These are phyloP conservation scores for Neocloeon triangulifer DNA, from an alignment of 1,140 invertebrate species.

Conservation along the genomic window DNA sequence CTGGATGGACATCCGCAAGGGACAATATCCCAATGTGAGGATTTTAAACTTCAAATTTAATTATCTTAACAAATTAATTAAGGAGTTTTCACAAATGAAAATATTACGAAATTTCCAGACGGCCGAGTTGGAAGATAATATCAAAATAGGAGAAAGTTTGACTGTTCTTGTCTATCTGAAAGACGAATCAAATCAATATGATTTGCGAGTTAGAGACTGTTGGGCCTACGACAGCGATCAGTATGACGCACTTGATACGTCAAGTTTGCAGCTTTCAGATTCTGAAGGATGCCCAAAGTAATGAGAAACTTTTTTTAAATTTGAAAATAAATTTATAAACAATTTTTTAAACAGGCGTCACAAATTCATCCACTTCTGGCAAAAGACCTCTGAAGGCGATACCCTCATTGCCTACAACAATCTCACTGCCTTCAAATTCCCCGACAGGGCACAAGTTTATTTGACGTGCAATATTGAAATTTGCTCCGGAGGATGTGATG, in stretches of 20 bases:
- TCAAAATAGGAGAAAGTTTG: constrained; percentile 44
- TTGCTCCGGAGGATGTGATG: constrained; percentile 16
- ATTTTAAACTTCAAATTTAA: constrained; percentile 1
- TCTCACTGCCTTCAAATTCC: constrained; percentile 48
- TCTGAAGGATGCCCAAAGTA: constrained; percentile 38
- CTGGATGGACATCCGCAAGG: constrained; percentile 56
- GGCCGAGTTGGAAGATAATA: constrained; percentile 28
- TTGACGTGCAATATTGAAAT: constrained; percentile 48
- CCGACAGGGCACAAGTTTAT: constrained; percentile 42
- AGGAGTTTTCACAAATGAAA: not conserved
- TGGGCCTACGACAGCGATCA: constrained; percentile 44
- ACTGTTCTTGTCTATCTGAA: constrained; percentile 44
- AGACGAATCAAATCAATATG: constrained; percentile 34
- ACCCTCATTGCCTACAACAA: constrained; percentile 39
- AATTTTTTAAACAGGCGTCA: constrained; percentile 25
- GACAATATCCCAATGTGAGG: constrained; percentile 39
- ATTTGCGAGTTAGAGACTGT: constrained; percentile 43
- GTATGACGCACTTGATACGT: constrained; percentile 30
- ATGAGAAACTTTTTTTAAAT: constrained; percentile 10
- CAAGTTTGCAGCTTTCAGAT: constrained; percentile 36
- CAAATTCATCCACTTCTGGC: constrained; percentile 40
- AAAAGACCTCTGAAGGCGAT: constrained; percentile 31
- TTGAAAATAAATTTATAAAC: not conserved
- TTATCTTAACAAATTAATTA: constrained; percentile 3
- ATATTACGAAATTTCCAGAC: constrained; percentile 26